Base-by-base conservation (phyloP, 1,140 invertebrate genomes). In the Wasmannia auropunctata region DNA sequence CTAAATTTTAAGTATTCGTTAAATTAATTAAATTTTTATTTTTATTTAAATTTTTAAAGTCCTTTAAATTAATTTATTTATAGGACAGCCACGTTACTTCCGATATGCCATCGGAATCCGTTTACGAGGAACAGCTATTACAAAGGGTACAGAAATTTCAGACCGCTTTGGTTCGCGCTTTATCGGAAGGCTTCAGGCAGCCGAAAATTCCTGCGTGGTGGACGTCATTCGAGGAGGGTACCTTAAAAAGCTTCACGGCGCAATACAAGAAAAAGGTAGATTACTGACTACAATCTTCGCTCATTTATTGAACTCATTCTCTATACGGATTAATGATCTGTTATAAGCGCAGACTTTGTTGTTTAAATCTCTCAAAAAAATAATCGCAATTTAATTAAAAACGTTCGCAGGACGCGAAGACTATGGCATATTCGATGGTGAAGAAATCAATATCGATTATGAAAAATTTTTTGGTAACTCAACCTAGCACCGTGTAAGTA, bases 171-270 rank as follows among this genome's bases (percentile, higher is more conserved):
- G 79, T 92, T 43, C 90, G 89, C 69, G 51, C 83, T 0, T 40
- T 86, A 31, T 85, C 86, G 0, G 89, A 94, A 28, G 92, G 89
- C 3, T 87, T 89, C 22, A 92, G 88, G 67, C 58, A 91, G 11
- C 75, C 86, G 0, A 93, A 93, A 81, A 54, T 93, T 3, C 94
- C 94, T 2, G 69, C 75, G 0, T 95, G 94, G 93, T 94, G 92
- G 93, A 93, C 88, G 3, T 94, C 93, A 1, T 95, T 95, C 54
- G 77, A 92, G 34, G 90, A 93, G 58, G 91, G 90, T 16, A 93
- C 91, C 19, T 91, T 91, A 8, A 91, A 92, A 46, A 91, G 93
- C 14, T 95, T 95, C 49, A 19, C 85, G 28, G 25, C 88, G 3
- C 83, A 91, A 75, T 94, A 93, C 22, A 86, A 86, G 28, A 93